A percentile compares a stretch with the other conserved stretches of the same genome.
These are phyloP conservation scores for Chesias legatella DNA, from an alignment of 2,888 invertebrate genomes.

Conservation along the genomic window DNA sequence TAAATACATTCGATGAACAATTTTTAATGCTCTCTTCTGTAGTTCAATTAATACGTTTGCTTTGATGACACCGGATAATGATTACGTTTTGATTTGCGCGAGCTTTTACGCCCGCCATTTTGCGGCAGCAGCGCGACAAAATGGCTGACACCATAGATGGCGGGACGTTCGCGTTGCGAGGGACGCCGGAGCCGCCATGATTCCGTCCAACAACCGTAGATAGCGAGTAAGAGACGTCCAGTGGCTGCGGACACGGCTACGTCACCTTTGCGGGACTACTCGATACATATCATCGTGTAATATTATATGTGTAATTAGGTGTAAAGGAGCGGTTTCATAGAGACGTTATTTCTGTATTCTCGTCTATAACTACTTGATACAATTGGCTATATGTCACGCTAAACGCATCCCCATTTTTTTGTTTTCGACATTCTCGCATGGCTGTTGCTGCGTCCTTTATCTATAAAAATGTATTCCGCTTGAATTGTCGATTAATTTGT, in stretches of 20 bases:
- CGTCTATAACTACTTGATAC: constrained; percentile 71
- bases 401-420: constrained; percentile 43
- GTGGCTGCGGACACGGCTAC: constrained; percentile 80
- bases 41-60: constrained; percentile 20
- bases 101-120: constrained; percentile 36
- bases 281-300: constrained; percentile 87
- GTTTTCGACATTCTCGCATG: constrained; percentile 57
- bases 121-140: constrained; percentile 14
- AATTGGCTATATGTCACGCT: constrained; percentile 78
- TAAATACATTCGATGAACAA: constrained; percentile 31
- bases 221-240: constrained; percentile 81
- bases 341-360: constrained; percentile 79
- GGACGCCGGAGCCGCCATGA: constrained; percentile 74
- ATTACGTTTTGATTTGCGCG: constrained; percentile 43
- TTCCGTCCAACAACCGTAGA: constrained; percentile 81
- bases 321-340: constrained; percentile 79
- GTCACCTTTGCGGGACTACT: constrained; percentile 84
- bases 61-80: constrained; percentile 37
- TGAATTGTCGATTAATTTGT: constrained; percentile 38
- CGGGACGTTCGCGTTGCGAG: constrained; percentile 26
- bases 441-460: constrained; percentile 43
- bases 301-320: constrained; percentile 80
- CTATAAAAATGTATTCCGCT: constrained; percentile 38
- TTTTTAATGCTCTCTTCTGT: constrained; percentile 45
- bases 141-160: constrained; percentile 29